Evolutionary conservation across 2,113 vertebrate species (phyloP).

Genomic region (Stictonetta naevosa): DNA sequence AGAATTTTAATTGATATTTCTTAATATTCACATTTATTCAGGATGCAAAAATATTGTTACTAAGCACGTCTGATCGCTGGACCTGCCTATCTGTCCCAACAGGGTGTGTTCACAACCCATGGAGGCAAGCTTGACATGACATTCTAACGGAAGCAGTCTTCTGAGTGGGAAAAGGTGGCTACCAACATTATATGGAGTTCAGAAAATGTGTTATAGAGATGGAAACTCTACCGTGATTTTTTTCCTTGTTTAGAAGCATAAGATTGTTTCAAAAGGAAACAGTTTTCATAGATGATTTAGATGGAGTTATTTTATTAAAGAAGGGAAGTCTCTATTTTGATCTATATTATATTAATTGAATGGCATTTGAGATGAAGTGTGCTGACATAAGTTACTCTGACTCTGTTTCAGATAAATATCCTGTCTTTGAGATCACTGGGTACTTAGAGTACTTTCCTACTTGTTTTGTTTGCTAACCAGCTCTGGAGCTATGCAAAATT

Average conservation of each 20-base stretch:
- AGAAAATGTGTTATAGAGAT: neutral
- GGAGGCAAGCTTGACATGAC: accelerated
- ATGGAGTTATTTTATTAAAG: neutral
- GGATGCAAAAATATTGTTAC: neutral
- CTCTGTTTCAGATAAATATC: neutral
- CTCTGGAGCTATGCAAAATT: neutral
- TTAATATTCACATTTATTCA: neutral
- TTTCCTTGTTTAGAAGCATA: neutral
- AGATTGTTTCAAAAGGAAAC: neutral
- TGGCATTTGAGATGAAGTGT: neutral
- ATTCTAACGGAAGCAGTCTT: neutral
- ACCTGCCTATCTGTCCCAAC: neutral
- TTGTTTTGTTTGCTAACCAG: neutral
- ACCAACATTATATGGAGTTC: neutral
- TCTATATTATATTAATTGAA: neutral
- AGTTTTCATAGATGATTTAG: neutral
- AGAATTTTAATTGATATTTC: neutral
- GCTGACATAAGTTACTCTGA: neutral
- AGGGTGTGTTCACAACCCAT: accelerated
- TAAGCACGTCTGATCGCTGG: neutral
- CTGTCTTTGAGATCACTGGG: neutral
- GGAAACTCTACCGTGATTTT: neutral
- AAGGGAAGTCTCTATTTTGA: neutral
- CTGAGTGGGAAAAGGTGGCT: neutral
- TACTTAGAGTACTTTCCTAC: neutral